These are phyloP conservation scores for Mirounga angustirostris DNA, from an alignment of 2,113 vertebrate genomes.

Conservation along the genomic window DNA sequence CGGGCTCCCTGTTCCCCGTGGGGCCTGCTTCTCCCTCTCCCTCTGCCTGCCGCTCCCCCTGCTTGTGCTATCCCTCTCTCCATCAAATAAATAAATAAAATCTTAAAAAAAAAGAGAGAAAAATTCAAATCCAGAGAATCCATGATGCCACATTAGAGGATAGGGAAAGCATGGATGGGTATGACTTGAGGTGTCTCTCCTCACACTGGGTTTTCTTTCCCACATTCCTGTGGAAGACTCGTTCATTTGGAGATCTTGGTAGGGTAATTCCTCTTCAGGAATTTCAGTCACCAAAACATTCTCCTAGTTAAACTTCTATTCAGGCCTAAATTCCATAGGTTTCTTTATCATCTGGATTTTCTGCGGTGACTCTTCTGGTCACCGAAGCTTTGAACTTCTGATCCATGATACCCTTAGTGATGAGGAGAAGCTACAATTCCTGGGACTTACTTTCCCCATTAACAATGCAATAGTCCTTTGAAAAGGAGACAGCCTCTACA, in stretches of 20 bases:
- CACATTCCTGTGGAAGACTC: not conserved
- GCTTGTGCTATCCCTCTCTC: too few species aligned
- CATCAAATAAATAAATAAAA: not conserved
- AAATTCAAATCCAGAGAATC: not conserved
- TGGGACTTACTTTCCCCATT: not conserved
- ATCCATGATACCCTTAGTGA: not conserved
- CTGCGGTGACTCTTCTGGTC: not conserved
- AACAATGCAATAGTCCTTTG: not conserved
- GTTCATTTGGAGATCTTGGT: not conserved
- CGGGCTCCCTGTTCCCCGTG: not conserved
- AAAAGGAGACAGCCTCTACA: not conserved
- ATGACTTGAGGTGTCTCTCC: not conserved
- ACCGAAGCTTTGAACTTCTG: not conserved
- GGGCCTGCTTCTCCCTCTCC: too few species aligned
- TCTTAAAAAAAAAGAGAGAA: not conserved
- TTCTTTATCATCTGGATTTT: not conserved
- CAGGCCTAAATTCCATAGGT: not conserved
- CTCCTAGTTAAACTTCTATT: not conserved
- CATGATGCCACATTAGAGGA: not conserved
- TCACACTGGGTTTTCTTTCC: not conserved
- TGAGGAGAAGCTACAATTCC: not conserved
- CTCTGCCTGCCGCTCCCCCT: too few species aligned
- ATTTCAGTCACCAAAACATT: not conserved
- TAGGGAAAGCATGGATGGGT: not conserved
- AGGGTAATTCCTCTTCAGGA: not conserved